Evolutionary conservation across 2,113 vertebrate species (phyloP), one percentile per base, ranked within the genome.

Genomic region (Misgurnus anguillicaudatus): DNA sequence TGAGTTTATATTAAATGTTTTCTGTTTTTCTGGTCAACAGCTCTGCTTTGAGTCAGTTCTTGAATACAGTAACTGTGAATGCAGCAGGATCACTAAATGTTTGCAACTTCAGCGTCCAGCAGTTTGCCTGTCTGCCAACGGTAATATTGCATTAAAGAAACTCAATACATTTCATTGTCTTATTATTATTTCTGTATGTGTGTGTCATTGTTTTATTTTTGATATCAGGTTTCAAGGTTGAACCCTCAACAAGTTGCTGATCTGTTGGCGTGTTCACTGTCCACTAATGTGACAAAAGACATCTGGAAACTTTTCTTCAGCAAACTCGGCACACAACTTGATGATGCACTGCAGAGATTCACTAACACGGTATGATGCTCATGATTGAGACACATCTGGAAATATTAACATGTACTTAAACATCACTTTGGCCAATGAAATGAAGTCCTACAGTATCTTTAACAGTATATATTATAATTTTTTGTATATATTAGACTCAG

Each of bases 301-400:
- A 65, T 58, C 6, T 80, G 71, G 78, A 83, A 77, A 39, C 51
- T 83, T 53, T 77, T 80, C 48, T 69, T 83, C 78, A 80, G 1
- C 16, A 71, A 66, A 77, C 55, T 38, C 21, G 31, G 60, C 62
- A 21, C 65, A 80, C 45, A 13, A 4, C 78, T 83, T 63, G 78
- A 76, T 39, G 57, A 75, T 8, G 82, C 74, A 36, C 74, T 76
- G 3, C 45, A 39, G 6, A 64, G 8, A 5, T 48, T 51, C 19
- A 53, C 61, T 42, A 76, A 64, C 45, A 76, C 19, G 45, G 74
- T 76, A 64, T 39, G 41, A 60, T 42, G 16, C 11, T 58, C 8
- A 6, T 71, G 4, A 16, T 8, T 36, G 3, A 53, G 1, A 53
- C 17, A 11, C 16, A 53, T 11, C 3, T 45, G 42, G 4, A 42